Conservation (phyloP, 2,113 vertebrate species). For the Campylorhamphus procurvoides region DNA sequence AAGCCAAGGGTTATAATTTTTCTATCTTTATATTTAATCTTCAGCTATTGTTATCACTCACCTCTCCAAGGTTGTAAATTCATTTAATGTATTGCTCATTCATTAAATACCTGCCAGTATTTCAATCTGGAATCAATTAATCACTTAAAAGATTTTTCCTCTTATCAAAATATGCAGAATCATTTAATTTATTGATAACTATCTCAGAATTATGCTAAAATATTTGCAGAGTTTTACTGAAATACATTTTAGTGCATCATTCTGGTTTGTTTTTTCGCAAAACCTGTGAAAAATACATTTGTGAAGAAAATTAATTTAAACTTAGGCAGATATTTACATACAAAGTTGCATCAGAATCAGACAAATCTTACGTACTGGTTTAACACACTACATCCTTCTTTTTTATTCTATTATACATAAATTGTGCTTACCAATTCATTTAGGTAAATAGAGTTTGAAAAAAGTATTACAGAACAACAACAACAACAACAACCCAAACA, state of each 20-base stretch:
- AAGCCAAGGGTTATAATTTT: neutral
- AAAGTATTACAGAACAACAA: neutral
- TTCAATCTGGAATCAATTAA: neutral
- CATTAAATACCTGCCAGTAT: neutral
- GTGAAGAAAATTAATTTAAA: neutral
- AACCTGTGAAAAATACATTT: neutral
- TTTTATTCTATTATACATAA: neutral
- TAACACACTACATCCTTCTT: neutral
- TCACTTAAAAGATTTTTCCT: neutral
- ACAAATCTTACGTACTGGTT: neutral
- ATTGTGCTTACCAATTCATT: neutral
- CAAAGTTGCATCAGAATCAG: neutral
- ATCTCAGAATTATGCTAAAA: neutral
- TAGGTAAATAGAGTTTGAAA: neutral
- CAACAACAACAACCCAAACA: no score
- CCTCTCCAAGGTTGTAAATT: neutral
- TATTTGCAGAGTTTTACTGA: neutral
- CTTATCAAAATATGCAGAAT: neutral
- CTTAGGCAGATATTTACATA: neutral
- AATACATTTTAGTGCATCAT: neutral
- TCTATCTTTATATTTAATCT: neutral
- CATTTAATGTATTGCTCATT: neutral
- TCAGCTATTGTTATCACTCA: neutral
- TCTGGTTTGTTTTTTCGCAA: neutral
- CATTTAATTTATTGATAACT: neutral